A percentile compares a stretch with the other conserved stretches of the same genome.
phyloP scores from a whole-genome alignment of 2,113 vertebrate species.

The Malaclemys terrapin region DNA sequence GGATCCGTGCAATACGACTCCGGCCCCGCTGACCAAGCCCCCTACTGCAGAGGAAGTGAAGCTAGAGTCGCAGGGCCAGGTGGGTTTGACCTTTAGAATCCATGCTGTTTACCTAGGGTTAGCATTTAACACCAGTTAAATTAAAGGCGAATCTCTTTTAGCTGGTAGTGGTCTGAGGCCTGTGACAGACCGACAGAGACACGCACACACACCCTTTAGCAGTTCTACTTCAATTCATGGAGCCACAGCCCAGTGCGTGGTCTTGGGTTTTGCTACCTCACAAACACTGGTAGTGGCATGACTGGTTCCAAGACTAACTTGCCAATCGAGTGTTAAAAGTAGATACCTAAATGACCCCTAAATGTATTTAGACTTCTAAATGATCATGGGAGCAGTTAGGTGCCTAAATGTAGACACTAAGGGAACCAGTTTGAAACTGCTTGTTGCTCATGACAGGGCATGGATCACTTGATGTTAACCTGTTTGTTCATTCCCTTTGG shows the following conservation, averaged over 20 bases:
- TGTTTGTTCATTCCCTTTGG: too few relatives aligned
- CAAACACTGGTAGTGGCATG: background rate
- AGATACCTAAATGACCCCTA: background rate
- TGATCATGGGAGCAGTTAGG: background rate
- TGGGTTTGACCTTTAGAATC: conserved; percentile 27
- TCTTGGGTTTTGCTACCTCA: background rate
- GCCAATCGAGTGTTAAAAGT: background rate
- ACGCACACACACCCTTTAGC: background rate
- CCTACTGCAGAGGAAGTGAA: conserved; percentile 77
- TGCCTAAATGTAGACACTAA: background rate
- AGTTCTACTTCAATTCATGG: background rate
- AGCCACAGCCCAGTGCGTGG: background rate
- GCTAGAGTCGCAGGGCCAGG: conserved; percentile 80
- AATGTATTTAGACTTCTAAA: background rate
- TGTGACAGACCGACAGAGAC: background rate
- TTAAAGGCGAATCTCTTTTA: background rate
- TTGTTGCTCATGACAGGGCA: background rate
- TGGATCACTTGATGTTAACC: too few relatives aligned
- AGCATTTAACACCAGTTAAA: background rate
- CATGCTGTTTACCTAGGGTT: background rate
- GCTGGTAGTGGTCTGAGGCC: too few relatives aligned
- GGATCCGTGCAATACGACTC: conserved; percentile 77
- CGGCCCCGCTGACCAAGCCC: conserved; percentile 65
- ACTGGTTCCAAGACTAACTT: background rate
- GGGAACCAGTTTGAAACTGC: background rate